Conservation (phyloP, 2,797 vertebrate species). For the Sitta carolinensis region DNA sequence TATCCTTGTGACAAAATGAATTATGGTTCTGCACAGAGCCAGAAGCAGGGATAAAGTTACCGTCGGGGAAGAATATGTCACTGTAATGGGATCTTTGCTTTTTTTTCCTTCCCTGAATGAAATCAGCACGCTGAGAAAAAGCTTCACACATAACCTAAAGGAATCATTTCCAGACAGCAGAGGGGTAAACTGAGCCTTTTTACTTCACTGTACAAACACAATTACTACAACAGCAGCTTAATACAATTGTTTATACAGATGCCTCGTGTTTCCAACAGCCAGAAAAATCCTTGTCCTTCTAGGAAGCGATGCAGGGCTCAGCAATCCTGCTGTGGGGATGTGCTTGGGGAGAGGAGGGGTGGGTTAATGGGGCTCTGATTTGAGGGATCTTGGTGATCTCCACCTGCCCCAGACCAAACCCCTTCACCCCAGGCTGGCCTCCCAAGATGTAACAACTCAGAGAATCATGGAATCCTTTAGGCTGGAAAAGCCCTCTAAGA, state of each 20-base stretch:
- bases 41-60: slow-evolving; percentile 60
- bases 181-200: slow-evolving; percentile 54
- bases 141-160: slow-evolving; percentile 50
- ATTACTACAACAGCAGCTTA: slow-evolving; percentile 49
- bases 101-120: neutral
- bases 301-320: neutral
- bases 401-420: neutral
- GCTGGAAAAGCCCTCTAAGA: neutral
- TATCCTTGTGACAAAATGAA: slow-evolving; percentile 62
- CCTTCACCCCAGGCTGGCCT: neutral
- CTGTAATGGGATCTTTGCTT: slow-evolving; percentile 12
- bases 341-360: neutral
- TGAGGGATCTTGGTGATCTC: neutral
- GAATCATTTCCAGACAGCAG: slow-evolving; percentile 55
- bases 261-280: neutral
- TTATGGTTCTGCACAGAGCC: slow-evolving; percentile 44
- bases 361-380: neutral
- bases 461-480: neutral
- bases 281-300: neutral
- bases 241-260: slow-evolving; percentile 53
- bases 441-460: neutral
- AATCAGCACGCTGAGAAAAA: slow-evolving; percentile 12
- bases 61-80: slow-evolving; percentile 63
- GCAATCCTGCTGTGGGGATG: neutral
- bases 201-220: slow-evolving; percentile 60